These are phyloP conservation scores for Phrynocephalus forsythii DNA, from an alignment of 2,797 vertebrate species.

Conservation along the genomic window DNA sequence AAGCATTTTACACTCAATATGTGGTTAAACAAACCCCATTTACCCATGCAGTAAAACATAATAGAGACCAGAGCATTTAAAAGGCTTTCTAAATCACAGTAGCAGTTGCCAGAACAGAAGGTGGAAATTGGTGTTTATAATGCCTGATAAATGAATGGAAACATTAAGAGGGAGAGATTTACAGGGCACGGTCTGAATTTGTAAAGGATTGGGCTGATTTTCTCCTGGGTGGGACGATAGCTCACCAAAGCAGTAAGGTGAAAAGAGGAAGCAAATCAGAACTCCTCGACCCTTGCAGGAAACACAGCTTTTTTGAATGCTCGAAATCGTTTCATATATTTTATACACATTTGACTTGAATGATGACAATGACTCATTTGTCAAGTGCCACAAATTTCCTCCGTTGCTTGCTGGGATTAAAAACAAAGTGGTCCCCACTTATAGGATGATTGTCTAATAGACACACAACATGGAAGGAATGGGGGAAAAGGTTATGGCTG, in stretches of 20 bases:
- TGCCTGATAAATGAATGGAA: constrained; percentile 72
- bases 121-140: constrained; percentile 66
- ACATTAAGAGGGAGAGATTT: constrained; percentile 75
- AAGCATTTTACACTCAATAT: constrained; percentile 73
- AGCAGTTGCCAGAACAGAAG: constrained; percentile 76
- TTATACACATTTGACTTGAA: not conserved
- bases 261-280: too few species aligned
- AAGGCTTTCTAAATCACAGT: constrained; percentile 75
- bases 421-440: too few species aligned
- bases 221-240: not conserved
- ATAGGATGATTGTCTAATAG: too few species aligned
- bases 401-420: too few species aligned
- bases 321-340: not conserved
- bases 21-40: constrained; percentile 77
- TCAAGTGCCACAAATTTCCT: too few species aligned
- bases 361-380: too few species aligned
- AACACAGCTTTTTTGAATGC: not conserved
- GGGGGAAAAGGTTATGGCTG: too few species aligned
- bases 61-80: constrained; percentile 73
- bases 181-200: constrained; percentile 43
- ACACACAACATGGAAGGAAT: too few species aligned
- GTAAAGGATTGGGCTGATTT: not conserved
- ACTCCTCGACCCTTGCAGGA: not conserved
- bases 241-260: not conserved
- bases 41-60: constrained; percentile 76